These are phyloP conservation scores for Philhelius pedissequus DNA, from an alignment of 2,888 invertebrate species.

Conservation along the genomic window DNA sequence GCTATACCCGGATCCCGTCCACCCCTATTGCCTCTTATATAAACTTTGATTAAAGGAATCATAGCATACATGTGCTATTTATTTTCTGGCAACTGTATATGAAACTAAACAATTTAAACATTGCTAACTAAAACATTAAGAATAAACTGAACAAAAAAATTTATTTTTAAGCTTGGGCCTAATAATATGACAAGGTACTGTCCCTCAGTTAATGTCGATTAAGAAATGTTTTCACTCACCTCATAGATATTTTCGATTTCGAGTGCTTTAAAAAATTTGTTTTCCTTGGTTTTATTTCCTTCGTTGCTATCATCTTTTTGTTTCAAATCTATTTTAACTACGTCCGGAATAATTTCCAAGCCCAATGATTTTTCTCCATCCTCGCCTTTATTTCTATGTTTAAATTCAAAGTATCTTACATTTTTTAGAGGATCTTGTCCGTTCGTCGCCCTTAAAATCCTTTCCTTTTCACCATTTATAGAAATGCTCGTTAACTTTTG, in stretches of 20 bases:
- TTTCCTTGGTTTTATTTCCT: background rate
- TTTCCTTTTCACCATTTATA: background rate
- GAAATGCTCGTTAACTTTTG: slow-evolving; percentile 35
- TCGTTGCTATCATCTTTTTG: background rate
- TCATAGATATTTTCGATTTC: background rate
- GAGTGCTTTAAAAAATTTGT: slow-evolving; percentile 38
- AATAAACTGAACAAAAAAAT: too few species aligned
- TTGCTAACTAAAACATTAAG: too few species aligned
- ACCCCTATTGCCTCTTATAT: too few species aligned
- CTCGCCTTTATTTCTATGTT: background rate
- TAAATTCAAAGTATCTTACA: slow-evolving; percentile 22
- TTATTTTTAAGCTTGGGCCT: too few species aligned
- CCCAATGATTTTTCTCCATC: background rate
- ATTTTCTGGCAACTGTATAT: too few species aligned
- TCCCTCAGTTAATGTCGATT: too few species aligned
- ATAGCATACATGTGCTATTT: too few species aligned
- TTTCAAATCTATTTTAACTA: background rate
- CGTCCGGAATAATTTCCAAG: background rate
- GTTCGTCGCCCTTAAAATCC: background rate
- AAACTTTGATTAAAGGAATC: too few species aligned
- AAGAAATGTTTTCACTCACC: background rate
- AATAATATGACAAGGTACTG: too few species aligned
- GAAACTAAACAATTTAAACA: too few species aligned
- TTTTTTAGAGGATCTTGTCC: background rate
- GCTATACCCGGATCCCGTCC: too few species aligned